phyloP scores from a whole-genome alignment of 2,888 invertebrate genomes.

The Podabrus alpinus region DNA sequence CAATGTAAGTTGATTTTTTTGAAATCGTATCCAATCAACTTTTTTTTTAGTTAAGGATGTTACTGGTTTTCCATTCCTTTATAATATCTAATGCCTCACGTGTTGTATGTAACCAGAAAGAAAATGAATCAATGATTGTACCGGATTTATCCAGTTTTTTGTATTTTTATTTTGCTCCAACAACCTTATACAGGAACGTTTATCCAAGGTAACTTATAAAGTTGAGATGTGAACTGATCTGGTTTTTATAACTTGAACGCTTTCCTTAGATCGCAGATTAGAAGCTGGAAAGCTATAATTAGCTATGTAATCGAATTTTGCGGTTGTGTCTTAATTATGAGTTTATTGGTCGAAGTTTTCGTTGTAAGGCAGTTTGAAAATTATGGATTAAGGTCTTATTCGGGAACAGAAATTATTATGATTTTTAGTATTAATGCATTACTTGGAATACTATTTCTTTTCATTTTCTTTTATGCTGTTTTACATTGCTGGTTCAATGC shows the following conservation, averaged over 20 bases:
- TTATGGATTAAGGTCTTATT: slow-evolving; percentile 59
- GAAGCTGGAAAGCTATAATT: slow-evolving; percentile 75
- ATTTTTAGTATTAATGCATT: slow-evolving; percentile 74
- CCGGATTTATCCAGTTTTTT: slow-evolving; percentile 73
- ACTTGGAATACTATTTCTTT: slow-evolving; percentile 67
- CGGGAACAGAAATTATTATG: slow-evolving; percentile 58
- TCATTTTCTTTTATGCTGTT: slow-evolving; percentile 73
- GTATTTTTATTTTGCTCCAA: slow-evolving; percentile 88
- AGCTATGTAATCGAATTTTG: slow-evolving; percentile 75
- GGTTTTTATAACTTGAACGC: neutral
- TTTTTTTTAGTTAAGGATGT: slow-evolving; percentile 66
- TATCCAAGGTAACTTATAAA: slow-evolving; percentile 73
- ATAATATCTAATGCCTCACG: too few species aligned
- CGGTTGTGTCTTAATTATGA: slow-evolving; percentile 76
- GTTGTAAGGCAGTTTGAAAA: slow-evolving; percentile 60
- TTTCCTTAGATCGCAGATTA: slow-evolving; percentile 66
- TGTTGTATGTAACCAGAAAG: slow-evolving; percentile 58
- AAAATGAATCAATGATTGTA: slow-evolving; percentile 48
- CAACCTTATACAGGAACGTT: slow-evolving; percentile 77
- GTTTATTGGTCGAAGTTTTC: slow-evolving; percentile 80
- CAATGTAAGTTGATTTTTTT: neutral
- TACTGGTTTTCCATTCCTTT: slow-evolving; percentile 89
- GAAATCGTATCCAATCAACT: too few species aligned
- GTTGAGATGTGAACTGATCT: neutral
- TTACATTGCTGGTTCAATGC: slow-evolving; percentile 92